Evolutionary conservation across 2,113 vertebrate species (phyloP).

Genomic region (Aspiorhynchus laticeps): DNA sequence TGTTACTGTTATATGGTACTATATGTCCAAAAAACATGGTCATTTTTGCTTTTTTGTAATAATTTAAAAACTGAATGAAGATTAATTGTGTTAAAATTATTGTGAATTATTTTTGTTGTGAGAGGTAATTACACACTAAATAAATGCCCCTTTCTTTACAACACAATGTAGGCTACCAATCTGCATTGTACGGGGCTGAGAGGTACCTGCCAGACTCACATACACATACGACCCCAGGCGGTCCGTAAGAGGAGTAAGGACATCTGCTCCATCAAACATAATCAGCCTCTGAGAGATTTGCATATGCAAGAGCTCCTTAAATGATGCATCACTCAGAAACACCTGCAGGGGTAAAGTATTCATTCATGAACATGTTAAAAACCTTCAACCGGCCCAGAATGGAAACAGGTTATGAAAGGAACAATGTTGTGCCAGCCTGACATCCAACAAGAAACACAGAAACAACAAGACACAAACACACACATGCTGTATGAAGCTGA

Average conservation of each 20-base stretch:
- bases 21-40: neutral
- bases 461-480: neutral
- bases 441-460: neutral
- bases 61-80: no score
- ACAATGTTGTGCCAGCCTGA: neutral
- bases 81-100: constrained; percentile 20
- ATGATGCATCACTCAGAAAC: constrained; percentile 43
- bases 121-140: constrained; percentile 39
- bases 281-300: constrained; percentile 37
- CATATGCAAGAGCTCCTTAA: constrained; percentile 42
- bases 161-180: constrained; percentile 31
- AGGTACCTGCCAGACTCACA: constrained; percentile 33
- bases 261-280: constrained; percentile 37
- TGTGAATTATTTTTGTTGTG: constrained; percentile 27
- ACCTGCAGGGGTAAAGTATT: constrained; percentile 24
- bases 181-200: constrained; percentile 36
- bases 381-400: constrained; percentile 44
- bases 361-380: constrained; percentile 12
- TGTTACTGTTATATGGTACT: neutral
- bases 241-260: constrained; percentile 14
- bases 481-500: neutral
- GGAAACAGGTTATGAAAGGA: constrained; percentile 38
- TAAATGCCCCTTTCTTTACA: constrained; percentile 21
- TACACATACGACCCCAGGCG: constrained; percentile 28
- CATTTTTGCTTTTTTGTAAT: neutral